These are phyloP conservation scores for Rhagonycha lutea DNA, from an alignment of 2,888 invertebrate genomes.

Conservation along the genomic window DNA sequence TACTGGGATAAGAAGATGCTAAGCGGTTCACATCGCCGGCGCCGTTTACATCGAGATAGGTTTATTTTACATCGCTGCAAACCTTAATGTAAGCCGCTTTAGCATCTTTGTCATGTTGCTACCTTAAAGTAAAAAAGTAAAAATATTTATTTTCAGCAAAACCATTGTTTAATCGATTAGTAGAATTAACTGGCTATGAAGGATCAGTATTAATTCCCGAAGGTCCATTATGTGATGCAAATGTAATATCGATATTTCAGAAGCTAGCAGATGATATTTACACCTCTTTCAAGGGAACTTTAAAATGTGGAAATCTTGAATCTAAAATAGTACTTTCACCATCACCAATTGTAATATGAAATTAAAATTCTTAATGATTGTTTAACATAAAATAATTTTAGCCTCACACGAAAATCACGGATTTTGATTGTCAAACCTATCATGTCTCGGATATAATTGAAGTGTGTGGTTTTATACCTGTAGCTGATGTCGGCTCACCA, in stretches of 20 bases:
- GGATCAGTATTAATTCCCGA: constrained; percentile 66
- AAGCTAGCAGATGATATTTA: constrained; percentile 75
- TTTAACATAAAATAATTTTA: constrained; percentile 36
- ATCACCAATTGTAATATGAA: constrained; percentile 64
- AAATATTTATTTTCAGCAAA: constrained; percentile 56
- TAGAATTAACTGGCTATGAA: constrained; percentile 74
- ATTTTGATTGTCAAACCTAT: constrained; percentile 66
- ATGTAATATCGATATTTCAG: constrained; percentile 62
- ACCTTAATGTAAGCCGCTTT: too few relatives aligned
- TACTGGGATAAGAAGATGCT: too few relatives aligned
- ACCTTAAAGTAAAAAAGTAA: too few relatives aligned
- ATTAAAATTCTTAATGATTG: background rate
- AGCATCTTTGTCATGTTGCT: too few relatives aligned
- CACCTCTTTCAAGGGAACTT: constrained; percentile 69
- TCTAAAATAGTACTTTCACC: constrained; percentile 76
- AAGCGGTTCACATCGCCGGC: too few relatives aligned
- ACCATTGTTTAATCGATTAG: constrained; percentile 77
- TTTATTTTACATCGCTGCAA: too few relatives aligned
- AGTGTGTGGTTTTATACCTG: constrained; percentile 86
- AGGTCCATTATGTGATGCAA: constrained; percentile 49
- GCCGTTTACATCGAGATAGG: too few relatives aligned
- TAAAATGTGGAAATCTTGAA: constrained; percentile 77
- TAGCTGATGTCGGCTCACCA: constrained; percentile 88
- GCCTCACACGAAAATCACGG: constrained; percentile 60
- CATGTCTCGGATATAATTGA: constrained; percentile 75